Base-by-base conservation (phyloP, 2,113 vertebrate genomes). In the Poeciliopsis occidentalis region DNA sequence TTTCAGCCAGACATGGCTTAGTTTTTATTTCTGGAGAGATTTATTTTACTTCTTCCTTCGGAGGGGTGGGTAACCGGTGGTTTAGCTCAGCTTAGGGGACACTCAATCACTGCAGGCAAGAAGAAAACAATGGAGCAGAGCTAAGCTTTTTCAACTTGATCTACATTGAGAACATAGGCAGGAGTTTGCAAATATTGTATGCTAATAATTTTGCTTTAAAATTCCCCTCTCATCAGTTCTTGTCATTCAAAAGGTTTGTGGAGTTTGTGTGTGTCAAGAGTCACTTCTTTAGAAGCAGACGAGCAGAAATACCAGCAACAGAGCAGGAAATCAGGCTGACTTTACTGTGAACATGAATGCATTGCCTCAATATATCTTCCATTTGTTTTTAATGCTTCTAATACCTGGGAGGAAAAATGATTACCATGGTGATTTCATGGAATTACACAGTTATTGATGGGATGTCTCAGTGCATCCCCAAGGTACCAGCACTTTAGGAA, bases 391-490 rank as follows among this genome's bases (percentile, higher is more conserved):
- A 19, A 54, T 72, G 7, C 10, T 32, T 70, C 29, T 71, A 57
- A 81, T 64, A 79, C 72, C 71, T n/a, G n/a, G 51, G 37, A 39
- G 69, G 32, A 62, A 67, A 71, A 74, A 71, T 3, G 15, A 67
- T 74, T 81, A 26, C 65, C 19, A 3, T 19, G n/a, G 76, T 51
- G 39, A 73, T 75, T 78, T 87, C 29, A 71, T 26, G 39, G 66
- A 64, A 77, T 82, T 60, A 37, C 61, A 73, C 61, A 73, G 37
- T 87, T 82, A 88, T 87, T 87, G 77, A 63, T 47, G 6, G 65
- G 69, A 73, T 85, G 80, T 64, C 64, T 67, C 41, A 22, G 3
- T 61, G 69, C 37, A 29, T 63, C 78, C 66, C 61, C 68, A 51
- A 73, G 60, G 27, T 24, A 76, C 22, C 39, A 64, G 68, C 22